phyloP scores from a whole-genome alignment of 2,113 vertebrate genomes.

The human (Homo sapiens) region DNA sequence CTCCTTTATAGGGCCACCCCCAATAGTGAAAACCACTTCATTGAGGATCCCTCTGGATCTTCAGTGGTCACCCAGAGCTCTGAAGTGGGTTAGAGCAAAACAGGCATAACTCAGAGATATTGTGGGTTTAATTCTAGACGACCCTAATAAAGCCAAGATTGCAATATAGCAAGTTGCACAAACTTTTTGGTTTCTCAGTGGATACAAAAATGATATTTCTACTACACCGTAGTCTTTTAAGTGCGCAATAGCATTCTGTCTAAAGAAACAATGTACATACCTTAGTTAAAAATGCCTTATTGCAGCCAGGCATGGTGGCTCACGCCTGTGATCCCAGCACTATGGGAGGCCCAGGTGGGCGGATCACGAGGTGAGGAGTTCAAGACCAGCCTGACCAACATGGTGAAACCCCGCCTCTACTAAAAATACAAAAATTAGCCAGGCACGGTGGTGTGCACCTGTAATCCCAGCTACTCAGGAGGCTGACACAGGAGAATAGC shows the following conservation, averaged over 20 bases:
- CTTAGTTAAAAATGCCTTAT: not conserved
- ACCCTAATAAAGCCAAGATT: not conserved
- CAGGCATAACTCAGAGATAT: not conserved
- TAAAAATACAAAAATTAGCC: no score
- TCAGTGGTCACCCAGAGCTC: not conserved
- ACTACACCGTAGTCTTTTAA: not conserved
- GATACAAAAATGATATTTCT: not conserved
- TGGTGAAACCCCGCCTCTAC: no score
- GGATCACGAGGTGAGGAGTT: no score
- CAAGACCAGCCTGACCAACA: no score
- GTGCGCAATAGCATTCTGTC: not conserved
- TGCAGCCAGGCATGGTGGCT: not conserved
- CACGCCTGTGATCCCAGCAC: no score
- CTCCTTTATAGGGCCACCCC: not conserved
- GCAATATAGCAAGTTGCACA: not conserved
- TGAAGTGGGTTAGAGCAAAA: not conserved
- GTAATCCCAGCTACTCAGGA: no score
- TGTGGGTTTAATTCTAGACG: not conserved
- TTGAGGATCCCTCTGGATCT: not conserved
- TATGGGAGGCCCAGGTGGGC: no score
- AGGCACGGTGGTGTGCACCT: no score
- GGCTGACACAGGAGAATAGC: no score
- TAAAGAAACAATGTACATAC: not conserved
- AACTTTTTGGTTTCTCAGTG: not conserved
- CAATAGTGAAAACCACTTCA: not conserved